A percentile compares a stretch with the other conserved stretches of the same genome.
Conservation (phyloP, 2,113 vertebrate species). For the Varanus komodoensis region DNA sequence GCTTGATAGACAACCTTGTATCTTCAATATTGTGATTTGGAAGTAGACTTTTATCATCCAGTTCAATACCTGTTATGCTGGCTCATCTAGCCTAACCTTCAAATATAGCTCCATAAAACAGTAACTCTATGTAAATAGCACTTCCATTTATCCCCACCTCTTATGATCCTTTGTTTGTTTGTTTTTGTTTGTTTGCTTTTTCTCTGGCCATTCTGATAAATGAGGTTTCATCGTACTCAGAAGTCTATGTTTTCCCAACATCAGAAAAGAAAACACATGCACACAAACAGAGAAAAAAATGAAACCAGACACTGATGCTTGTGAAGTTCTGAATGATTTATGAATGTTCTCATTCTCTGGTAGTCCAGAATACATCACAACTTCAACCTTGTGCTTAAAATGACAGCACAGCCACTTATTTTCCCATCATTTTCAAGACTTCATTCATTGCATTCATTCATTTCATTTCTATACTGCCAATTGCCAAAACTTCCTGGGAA, state of each 20-base stretch:
- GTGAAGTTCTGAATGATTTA: conserved; percentile 34
- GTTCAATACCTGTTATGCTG: background rate
- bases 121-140: background rate
- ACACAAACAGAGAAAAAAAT: background rate
- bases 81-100: background rate
- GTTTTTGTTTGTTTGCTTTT: background rate
- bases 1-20: background rate
- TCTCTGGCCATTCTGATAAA: background rate
- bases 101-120: background rate
- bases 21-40: background rate
- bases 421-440: conserved; percentile 35
- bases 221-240: background rate
- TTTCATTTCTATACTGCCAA: too few species aligned
- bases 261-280: background rate
- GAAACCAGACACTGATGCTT: background rate
- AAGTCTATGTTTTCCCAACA: background rate
- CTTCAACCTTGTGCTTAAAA: background rate
- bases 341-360: conserved; percentile 27
- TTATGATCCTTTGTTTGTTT: background rate
- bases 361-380: conserved; percentile 34
- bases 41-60: background rate
- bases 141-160: background rate
- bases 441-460: too few species aligned
- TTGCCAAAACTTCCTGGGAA: too few species aligned
- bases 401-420: conserved; percentile 29